Evolutionary conservation across 2,113 vertebrate genomes (phyloP).

Genomic region (Sardina pilchardus): DNA sequence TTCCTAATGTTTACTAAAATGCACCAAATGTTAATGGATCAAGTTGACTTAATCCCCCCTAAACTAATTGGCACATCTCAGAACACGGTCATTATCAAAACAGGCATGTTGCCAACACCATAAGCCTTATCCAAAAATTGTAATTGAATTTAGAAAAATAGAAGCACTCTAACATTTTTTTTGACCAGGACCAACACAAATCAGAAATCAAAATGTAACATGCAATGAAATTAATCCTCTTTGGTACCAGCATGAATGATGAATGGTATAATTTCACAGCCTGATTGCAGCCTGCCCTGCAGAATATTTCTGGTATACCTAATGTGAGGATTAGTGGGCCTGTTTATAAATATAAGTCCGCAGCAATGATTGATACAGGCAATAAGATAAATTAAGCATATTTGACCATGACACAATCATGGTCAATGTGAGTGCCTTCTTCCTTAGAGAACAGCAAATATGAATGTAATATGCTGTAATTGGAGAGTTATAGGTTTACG

Average conservation of each 20-base stretch:
- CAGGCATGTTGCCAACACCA: slow-evolving; percentile 9
- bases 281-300: not conserved
- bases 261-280: not conserved
- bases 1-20: slow-evolving; percentile 22
- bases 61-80: slow-evolving; percentile 19
- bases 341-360: not conserved
- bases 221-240: not conserved
- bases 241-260: not conserved
- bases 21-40: slow-evolving; percentile 14
- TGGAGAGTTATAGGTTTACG: not conserved
- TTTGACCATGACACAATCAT: not conserved
- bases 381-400: not conserved
- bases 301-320: not conserved
- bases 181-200: slow-evolving; percentile 7
- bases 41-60: slow-evolving; percentile 17
- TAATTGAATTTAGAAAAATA: slow-evolving; percentile 16
- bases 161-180: not conserved
- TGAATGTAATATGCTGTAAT: not conserved
- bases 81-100: slow-evolving; percentile 12
- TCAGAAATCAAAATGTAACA: slow-evolving; percentile 14
- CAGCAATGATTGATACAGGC: not conserved
- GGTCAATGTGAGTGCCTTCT: not conserved
- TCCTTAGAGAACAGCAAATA: not conserved
- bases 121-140: slow-evolving; percentile 11
- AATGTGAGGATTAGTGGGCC: not conserved